Percentiles rank a stretch among this genome's conserved stretches.
These are phyloP conservation scores for Drosophila diplacantha DNA, from an alignment of 2,888 invertebrate species.

Conservation along the genomic window DNA sequence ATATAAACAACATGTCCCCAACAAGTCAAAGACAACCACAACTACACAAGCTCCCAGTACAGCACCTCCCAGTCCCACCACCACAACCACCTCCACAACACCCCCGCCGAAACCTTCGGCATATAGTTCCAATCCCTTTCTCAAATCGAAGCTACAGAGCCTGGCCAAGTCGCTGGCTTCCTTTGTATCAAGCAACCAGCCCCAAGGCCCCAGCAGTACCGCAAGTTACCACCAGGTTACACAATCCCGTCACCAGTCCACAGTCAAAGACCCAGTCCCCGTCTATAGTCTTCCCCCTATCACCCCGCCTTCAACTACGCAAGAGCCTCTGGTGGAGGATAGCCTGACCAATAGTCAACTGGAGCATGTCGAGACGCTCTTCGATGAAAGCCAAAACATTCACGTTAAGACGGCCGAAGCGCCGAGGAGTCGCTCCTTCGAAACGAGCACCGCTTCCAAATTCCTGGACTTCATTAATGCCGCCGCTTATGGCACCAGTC, in stretches of 20 bases:
- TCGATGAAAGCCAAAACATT: constrained; percentile 71
- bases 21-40: constrained; percentile 53
- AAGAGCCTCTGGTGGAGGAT: constrained; percentile 44
- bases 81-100: constrained; percentile 44
- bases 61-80: constrained; percentile 30
- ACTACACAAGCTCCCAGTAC: constrained; percentile 53
- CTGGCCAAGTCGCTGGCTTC: constrained; percentile 55
- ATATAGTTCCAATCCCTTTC: constrained; percentile 63
- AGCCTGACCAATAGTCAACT: constrained; percentile 40
- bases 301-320: constrained; percentile 1
- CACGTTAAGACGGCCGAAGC: constrained; percentile 61
- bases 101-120: constrained; percentile 41
- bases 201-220: constrained; percentile 25
- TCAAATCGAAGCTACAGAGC: constrained; percentile 53
- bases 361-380: constrained; percentile 62
- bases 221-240: constrained; percentile 22
- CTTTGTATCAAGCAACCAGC: constrained; percentile 46
- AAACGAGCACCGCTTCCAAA: constrained; percentile 53
- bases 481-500: constrained; percentile 56
- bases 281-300: not conserved
- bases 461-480: constrained; percentile 61
- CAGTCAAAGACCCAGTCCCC: not conserved
- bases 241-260: constrained; percentile 6
- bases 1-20: constrained; percentile 62
- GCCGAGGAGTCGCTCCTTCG: constrained; percentile 47